A percentile compares a stretch with the other conserved stretches of the same genome.
phyloP scores from a whole-genome alignment of 2,113 vertebrate species.

The Oxyruncus cristatus region DNA sequence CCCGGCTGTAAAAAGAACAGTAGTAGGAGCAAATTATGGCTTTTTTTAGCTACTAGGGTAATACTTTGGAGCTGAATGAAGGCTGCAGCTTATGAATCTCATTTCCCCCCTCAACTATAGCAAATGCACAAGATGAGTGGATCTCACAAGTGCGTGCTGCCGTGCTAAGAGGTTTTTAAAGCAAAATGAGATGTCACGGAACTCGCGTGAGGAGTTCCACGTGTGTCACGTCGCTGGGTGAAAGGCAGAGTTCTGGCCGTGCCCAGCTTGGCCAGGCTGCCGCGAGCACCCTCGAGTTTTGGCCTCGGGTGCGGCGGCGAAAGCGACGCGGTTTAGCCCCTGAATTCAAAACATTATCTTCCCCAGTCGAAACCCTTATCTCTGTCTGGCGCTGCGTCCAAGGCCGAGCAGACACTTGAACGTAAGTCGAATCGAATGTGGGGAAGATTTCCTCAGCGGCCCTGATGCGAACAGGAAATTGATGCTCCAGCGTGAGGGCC shows the following conservation, averaged over 20 bases:
- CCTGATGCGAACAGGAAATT: conserved; percentile 57
- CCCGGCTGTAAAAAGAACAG: background rate
- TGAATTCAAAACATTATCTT: background rate
- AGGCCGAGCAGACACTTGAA: background rate
- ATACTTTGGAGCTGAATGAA: background rate
- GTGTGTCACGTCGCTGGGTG: fast-evolving
- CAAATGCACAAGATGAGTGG: background rate
- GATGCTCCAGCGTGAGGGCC: background rate
- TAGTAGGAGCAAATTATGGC: background rate
- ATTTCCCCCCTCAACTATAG: background rate
- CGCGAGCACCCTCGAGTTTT: background rate
- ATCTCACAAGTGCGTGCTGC: background rate
- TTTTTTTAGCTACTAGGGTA: conserved; percentile 3
- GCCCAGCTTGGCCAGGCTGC: background rate
- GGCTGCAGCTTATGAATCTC: background rate
- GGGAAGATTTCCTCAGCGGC: conserved; percentile 9
- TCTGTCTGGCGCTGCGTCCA: background rate
- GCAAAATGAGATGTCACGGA: fast-evolving
- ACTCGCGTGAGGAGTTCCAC: background rate
- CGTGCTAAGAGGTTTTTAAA: background rate
- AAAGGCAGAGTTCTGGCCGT: background rate
- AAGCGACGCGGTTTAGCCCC: background rate
- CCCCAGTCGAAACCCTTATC: background rate
- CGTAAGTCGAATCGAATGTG: background rate
- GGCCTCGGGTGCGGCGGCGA: background rate